Base-by-base conservation (phyloP, 2,888 invertebrate genomes). In the Metacarcinus magister region DNA sequence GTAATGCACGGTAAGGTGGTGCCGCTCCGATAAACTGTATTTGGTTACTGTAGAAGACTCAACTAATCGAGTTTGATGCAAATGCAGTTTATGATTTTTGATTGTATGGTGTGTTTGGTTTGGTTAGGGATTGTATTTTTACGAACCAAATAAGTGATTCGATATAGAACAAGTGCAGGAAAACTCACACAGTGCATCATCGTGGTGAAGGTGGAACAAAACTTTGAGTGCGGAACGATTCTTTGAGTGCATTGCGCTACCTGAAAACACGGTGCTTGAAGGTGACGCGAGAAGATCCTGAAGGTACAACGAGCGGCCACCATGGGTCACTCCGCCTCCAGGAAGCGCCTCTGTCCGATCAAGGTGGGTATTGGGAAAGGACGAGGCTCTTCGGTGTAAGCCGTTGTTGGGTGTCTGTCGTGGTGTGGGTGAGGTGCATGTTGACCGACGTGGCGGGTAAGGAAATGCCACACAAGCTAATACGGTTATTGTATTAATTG, bases 261-360 rank as follows among this genome's bases (percentile, higher is more conserved):
- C 23, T 75, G 28, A 75, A 7, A 75, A n/a, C 75, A n/a, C 75
- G 7, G 23, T n/a, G 75, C 23, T 3, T 75, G 75, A 75, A 75
- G 75, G 75, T 28, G 75, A 23, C 75, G 3, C 8, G 75, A 75
- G 75, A n/a, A 75, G 75, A 75, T 75, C 75, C 75, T 75, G 75
- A 75, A 0, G 3, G 28, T 28, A 75, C 28, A 23, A 54, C 54
- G 16, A 8, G 28, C n/a, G 75, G 28, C 75, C 75, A 28, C 75
- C 16, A 87, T 87, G 87, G 87, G 87, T 39, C 32, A 39, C 87
- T 87, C 87, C 87, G 39, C 39, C 39, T 87, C 87, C 87, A 87
- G 39, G 87, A 32, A 39, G 16, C 87, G 32, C 16, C 87, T 87
- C 19, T 87, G 39, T 16, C 87, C 39, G 87, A 87, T 10, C 39